Conservation (phyloP, 2,797 vertebrate genomes). For the Oophaga sylvatica region DNA sequence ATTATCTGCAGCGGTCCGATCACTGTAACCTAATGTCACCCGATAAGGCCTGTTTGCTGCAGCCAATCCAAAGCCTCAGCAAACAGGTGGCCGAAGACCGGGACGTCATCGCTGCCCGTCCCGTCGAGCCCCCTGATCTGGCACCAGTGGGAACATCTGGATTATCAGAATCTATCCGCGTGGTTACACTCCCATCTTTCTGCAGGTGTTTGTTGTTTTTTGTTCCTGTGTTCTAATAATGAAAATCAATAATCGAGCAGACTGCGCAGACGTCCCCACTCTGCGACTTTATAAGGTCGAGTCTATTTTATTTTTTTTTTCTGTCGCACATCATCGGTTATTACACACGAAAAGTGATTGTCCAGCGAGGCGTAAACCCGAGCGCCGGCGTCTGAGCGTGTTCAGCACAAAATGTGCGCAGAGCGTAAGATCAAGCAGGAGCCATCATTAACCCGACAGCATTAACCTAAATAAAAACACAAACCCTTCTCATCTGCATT, state of each 20-base stretch:
- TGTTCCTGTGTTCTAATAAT: background rate
- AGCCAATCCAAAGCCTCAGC: too few relatives aligned
- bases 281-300: constrained; percentile 2
- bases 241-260: background rate
- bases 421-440: constrained; percentile 37
- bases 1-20: too few relatives aligned
- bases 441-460: constrained; percentile 57
- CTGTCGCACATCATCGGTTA: constrained; percentile 45
- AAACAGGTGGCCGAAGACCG: too few relatives aligned
- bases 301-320: background rate
- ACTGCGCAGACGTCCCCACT: background rate
- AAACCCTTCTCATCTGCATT: constrained; percentile 17
- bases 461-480: constrained; percentile 47
- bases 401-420: constrained; percentile 55
- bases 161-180: background rate
- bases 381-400: constrained; percentile 16
- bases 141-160: too few relatives aligned
- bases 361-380: constrained; percentile 35
- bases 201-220: too few relatives aligned
- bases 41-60: too few relatives aligned
- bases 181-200: background rate
- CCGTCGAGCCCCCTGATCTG: too few relatives aligned
- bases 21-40: too few relatives aligned
- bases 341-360: constrained; percentile 58
- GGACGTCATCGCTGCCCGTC: too few relatives aligned